Evolutionary conservation across 2,113 vertebrate species (phyloP).

Genomic region (Anarhynchus alexandrinus): DNA sequence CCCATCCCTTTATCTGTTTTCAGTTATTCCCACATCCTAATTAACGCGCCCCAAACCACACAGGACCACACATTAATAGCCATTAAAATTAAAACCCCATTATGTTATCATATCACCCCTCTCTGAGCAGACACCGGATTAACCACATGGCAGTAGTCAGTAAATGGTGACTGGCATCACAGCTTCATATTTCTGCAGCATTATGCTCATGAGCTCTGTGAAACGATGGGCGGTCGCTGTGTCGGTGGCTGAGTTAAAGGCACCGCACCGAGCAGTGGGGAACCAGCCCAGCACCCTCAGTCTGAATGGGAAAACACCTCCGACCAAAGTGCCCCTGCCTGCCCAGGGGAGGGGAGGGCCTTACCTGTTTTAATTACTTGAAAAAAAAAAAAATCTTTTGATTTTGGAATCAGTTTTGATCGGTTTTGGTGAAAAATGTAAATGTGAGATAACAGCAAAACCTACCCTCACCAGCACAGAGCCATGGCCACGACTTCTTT

Average conservation of each 20-base stretch:
- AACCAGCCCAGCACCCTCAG: background rate
- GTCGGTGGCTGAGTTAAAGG: accelerated
- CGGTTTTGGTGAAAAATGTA: background rate
- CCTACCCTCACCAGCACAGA: background rate
- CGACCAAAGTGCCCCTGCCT: background rate
- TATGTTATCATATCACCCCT: background rate
- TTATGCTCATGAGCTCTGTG: background rate
- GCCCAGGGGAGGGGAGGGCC: background rate
- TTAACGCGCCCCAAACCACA: background rate
- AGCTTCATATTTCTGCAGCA: background rate
- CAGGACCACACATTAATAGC: background rate
- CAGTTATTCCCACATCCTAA: background rate
- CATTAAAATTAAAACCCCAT: background rate
- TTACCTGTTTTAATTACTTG: background rate
- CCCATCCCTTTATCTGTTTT: background rate
- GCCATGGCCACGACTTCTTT: background rate
- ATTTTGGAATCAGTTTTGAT: background rate
- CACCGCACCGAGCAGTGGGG: accelerated
- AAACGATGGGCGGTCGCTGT: accelerated
- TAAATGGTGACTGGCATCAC: background rate
- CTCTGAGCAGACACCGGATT: background rate
- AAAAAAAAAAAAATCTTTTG: too few relatives aligned
- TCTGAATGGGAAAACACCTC: background rate
- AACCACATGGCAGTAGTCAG: background rate
- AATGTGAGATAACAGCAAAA: background rate